phyloP scores from a whole-genome alignment of 2,888 invertebrate genomes.

The Eurytoma adleriae region DNA sequence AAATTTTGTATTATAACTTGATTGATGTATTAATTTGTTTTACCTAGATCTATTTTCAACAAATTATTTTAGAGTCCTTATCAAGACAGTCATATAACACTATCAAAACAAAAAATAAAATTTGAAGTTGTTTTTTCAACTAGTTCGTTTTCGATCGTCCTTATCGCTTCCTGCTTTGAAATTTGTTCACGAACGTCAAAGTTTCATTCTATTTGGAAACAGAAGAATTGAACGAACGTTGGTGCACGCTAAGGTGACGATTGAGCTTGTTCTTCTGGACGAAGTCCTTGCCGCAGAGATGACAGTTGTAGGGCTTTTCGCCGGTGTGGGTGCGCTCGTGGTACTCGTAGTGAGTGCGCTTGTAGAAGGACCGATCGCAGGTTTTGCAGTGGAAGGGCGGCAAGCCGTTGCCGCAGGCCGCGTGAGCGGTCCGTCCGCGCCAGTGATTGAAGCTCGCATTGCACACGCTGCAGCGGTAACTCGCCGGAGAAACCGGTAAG shows the following conservation, averaged over 20 bases:
- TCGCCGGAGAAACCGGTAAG: constrained; percentile 77
- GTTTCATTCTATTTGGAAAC: background rate
- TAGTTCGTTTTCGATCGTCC: too few relatives aligned
- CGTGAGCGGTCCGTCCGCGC: constrained; percentile 18
- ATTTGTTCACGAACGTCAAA: background rate
- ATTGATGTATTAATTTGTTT: too few relatives aligned
- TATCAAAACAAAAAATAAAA: too few relatives aligned
- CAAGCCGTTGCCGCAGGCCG: background rate
- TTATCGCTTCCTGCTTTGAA: background rate
- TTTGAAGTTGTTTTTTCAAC: too few relatives aligned
- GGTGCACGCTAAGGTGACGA: constrained; percentile 79
- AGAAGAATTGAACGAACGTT: constrained; percentile 61
- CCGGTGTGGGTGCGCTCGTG: constrained; percentile 84
- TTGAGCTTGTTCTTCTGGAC: constrained; percentile 84
- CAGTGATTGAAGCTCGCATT: constrained; percentile 78
- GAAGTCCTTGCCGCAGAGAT: constrained; percentile 83
- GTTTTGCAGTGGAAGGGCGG: constrained; percentile 76
- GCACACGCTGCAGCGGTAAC: constrained; percentile 83
- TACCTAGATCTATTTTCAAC: too few relatives aligned
- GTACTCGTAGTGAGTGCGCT: constrained; percentile 84
- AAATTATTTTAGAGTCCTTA: too few relatives aligned
- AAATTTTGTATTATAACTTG: too few relatives aligned
- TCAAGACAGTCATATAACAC: too few relatives aligned
- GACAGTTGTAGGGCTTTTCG: constrained; percentile 80
- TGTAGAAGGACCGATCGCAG: constrained; percentile 79